Evolutionary conservation across 2,797 vertebrate genomes (phyloP).

Genomic region (Paguma larvata): DNA sequence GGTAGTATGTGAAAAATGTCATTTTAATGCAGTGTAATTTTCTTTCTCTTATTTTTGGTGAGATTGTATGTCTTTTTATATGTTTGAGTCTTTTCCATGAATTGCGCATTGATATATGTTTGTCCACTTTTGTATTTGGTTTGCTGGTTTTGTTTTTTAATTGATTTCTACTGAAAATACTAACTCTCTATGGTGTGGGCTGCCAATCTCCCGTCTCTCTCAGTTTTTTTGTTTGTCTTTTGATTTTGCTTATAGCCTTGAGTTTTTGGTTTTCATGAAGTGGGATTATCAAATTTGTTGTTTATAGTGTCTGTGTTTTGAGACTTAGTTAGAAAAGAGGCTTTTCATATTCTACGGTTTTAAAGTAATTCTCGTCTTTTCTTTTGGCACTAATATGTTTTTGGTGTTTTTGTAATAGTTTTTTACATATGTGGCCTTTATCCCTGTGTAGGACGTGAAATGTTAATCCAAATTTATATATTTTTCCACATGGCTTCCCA

Average conservation of each 20-base stretch:
- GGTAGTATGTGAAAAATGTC: not conserved
- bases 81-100: not conserved
- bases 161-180: not conserved
- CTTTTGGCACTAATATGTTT: not conserved
- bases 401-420: not conserved
- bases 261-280: not conserved
- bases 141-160: not conserved
- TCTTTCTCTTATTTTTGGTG: not conserved
- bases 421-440: not conserved
- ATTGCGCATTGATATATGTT: not conserved
- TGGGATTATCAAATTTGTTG: not conserved
- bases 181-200: not conserved
- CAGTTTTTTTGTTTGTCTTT: not conserved
- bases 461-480: not conserved
- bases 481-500: not conserved
- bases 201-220: not conserved
- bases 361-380: constrained; percentile 36
- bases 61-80: not conserved
- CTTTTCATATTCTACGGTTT: not conserved
- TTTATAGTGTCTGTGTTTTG: not conserved
- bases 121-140: not conserved
- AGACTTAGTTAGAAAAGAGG: not conserved
- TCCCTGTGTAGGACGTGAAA: not conserved
- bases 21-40: not conserved
- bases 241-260: not conserved